These are phyloP conservation scores for Chymomyza fuscimana DNA, from an alignment of 2,888 invertebrate genomes.

Conservation along the genomic window DNA sequence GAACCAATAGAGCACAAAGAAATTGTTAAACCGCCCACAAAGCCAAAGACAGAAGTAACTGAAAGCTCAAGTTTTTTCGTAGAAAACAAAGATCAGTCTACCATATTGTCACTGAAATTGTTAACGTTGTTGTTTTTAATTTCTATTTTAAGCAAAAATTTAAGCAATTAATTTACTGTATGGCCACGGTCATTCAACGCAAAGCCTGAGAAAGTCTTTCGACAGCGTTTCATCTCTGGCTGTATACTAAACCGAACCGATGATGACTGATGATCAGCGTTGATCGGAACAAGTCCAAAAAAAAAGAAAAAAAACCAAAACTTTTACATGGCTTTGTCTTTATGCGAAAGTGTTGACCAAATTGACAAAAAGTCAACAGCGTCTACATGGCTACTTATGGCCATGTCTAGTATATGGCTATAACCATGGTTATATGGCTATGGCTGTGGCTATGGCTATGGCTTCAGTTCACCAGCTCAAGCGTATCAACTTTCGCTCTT, in stretches of 20 bases:
- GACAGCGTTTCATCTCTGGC: neutral
- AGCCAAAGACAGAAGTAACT: neutral
- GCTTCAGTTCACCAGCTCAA: constrained; percentile 5
- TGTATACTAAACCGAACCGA: neutral
- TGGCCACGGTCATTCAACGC: constrained; percentile 34
- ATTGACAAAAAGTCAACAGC: constrained; percentile 25
- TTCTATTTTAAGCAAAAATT: constrained; percentile 32
- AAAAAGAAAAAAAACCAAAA: neutral
- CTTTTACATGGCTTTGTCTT: constrained; percentile 15
- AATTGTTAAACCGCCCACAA: neutral
- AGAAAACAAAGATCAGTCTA: too few relatives aligned
- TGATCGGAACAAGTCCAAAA: neutral
- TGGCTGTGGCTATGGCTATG: neutral
- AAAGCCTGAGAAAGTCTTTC: constrained; percentile 43
- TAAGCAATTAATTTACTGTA: constrained; percentile 45
- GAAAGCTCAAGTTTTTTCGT: neutral
- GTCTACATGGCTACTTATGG: neutral
- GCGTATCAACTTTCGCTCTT: constrained; percentile 52
- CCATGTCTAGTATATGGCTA: neutral
- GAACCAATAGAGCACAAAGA: neutral
- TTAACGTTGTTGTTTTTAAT: constrained; percentile 8
- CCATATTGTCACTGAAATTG: neutral
- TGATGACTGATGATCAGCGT: constrained; percentile 14
- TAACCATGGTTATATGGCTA: neutral
- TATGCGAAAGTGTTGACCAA: constrained; percentile 62